These are phyloP conservation scores for Vireo griseus DNA, from an alignment of 2,797 vertebrate genomes.

Conservation along the genomic window DNA sequence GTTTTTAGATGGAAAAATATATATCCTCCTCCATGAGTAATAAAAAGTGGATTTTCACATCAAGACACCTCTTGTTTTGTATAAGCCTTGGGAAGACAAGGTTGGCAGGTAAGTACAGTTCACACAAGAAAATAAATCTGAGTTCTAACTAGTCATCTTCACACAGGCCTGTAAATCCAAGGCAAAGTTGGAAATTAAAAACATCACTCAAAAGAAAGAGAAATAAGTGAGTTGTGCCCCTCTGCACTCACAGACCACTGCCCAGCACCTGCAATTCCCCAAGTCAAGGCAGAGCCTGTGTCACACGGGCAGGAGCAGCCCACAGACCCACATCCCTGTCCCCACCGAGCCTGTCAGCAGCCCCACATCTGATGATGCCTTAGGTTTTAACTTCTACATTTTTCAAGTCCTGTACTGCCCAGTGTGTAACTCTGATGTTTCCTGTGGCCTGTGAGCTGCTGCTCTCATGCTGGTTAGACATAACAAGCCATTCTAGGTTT, in stretches of 20 bases:
- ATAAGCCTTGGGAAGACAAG: neutral
- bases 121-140: neutral
- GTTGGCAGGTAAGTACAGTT: neutral
- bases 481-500: too few species aligned
- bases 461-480: too few species aligned
- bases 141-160: neutral
- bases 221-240: neutral
- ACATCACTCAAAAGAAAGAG: neutral
- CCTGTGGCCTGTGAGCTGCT: too few species aligned
- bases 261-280: neutral
- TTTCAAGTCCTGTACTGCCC: too few species aligned
- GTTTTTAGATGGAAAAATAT: neutral
- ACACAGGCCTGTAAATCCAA: neutral
- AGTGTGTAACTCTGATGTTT: too few species aligned
- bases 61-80: neutral
- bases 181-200: neutral
- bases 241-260: neutral
- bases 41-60: neutral
- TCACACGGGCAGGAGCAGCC: fast-evolving
- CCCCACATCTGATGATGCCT: too few species aligned
- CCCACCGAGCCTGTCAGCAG: fast-evolving
- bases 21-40: neutral
- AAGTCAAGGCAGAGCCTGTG: neutral
- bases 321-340: fast-evolving
- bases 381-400: too few species aligned